Evolutionary conservation across 2,797 vertebrate species (phyloP), one percentile per base, ranked within the genome.

Genomic region (Notolepis coatsorum): DNA sequence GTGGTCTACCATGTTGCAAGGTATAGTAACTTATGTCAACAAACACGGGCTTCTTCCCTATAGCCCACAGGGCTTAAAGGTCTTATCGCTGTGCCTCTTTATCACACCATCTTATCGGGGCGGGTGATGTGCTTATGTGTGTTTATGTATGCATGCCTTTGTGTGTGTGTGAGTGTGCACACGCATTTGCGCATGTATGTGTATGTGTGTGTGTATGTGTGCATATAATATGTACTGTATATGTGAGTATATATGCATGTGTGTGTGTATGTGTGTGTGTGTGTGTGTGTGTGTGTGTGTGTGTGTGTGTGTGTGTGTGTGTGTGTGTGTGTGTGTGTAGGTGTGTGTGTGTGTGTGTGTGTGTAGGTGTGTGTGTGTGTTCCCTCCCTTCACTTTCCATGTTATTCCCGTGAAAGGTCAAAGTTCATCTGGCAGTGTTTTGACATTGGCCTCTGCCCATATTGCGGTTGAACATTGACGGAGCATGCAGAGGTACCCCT

Each of bases 381-480:
- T 51, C 1, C 39, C 20, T 17, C 46, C 43, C 56, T 58, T 9
- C 24, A 13, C 39, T 12, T 49, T 23, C 38, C 23, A 43, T 28
- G 12, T 21, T 8, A 5, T 23, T 54, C 4, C 31, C 24, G 21
- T 10, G 42, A 47, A 67, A 74, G 73, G 65, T 66, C 48, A 49
- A 61, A 62, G 60, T 27, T 21, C 39, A 33, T 41, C 58, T 65
- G 46, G 41, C 38, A 18, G 24, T 24, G 43, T 25, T 61, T 53
- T 56, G 47, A 39, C 56, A 15, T 52, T 49, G 48, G 54, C 45
- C 63, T 57, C 62, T 58, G 65, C 35, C 58, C 50, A 73, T 62
- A 46, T 73, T 60, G 15, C 73, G 65, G 15, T 75, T 69, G 58
- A 63, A 60, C 65, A 18, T 31, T 13, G 38, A 65, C 65, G 53